Conservation (phyloP, 2,113 vertebrate species). For the Chrysochloris asiatica region DNA sequence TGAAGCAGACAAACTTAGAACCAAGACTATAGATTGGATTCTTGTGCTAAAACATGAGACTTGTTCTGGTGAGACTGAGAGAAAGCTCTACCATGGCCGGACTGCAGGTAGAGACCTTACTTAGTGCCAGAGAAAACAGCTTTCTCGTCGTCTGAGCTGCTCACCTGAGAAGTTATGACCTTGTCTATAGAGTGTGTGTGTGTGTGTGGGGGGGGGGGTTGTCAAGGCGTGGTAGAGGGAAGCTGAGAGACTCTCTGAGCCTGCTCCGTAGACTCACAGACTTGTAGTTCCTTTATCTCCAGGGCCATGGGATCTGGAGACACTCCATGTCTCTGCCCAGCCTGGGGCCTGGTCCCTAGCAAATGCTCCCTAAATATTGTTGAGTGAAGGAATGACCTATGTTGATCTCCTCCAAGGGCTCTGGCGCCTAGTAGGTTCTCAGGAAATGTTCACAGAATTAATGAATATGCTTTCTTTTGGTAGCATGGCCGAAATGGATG, state of each 20-base stretch:
- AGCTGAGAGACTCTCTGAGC: neutral
- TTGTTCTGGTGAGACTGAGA: neutral
- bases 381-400: neutral
- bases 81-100: neutral
- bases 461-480: slow-evolving; percentile 52
- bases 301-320: neutral
- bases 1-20: neutral
- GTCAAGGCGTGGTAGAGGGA: neutral
- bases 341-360: neutral
- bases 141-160: neutral
- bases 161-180: neutral
- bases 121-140: neutral
- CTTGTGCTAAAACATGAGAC: neutral
- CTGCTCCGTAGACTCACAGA: neutral
- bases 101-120: neutral
- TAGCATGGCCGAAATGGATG: slow-evolving; percentile 92
- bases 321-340: neutral
- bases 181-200: accelerated
- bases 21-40: neutral
- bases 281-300: neutral
- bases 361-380: accelerated
- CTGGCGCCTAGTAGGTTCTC: neutral
- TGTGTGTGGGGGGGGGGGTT: neutral
- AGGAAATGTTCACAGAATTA: neutral
- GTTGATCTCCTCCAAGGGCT: neutral